Base-by-base conservation (phyloP, 1,140 invertebrate genomes). In the Pteromalus puparum region DNA sequence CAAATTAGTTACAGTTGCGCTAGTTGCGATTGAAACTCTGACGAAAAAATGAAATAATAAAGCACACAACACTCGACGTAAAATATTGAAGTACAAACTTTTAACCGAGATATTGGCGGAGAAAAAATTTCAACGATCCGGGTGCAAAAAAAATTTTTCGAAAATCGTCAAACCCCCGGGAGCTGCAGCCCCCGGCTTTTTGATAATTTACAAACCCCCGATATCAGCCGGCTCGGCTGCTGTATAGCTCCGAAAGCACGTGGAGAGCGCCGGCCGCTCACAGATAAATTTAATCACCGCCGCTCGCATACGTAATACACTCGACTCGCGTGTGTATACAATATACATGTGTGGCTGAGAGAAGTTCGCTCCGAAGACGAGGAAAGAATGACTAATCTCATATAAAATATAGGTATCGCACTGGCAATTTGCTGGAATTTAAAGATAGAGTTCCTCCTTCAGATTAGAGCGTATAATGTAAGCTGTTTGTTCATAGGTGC, bases 271-370 rank as follows among this genome's bases (percentile, higher is more conserved):
- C 28, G 30, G 34, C 28, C 34, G 34, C 28, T 30, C 26, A n/a
- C n/a, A 80, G 78, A 80, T 80, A 80, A 80, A 70, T 30, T 80
- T 80, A 78, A 80, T 80, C 78, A 34, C 53, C 15, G 15, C 13
- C 46, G 46, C 46, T 48, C 46, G 42, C 42, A 7, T 46, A 75
- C 75, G 75, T 13, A 61, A 77, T 68, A 68, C 10, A 26, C 24
- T 26, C 10, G 67, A 68, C 9, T 48, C n/a, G 67, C 18, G 4
- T 68, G 10, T n/a, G n/a, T n/a, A n/a, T 28, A 34, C 30, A 34
- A 4, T 5, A 5, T 34, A 34, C 30, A 34, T 34, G 30, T 34
- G 30, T 34, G 30, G 3, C 30, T 34, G 30, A 0, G 30, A 34
- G 30, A 6, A 2, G 30, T 0, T 7, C 38, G 38, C 38, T 42